Conservation (phyloP, 2,888 invertebrate species). For the Amorpha juglandis region DNA sequence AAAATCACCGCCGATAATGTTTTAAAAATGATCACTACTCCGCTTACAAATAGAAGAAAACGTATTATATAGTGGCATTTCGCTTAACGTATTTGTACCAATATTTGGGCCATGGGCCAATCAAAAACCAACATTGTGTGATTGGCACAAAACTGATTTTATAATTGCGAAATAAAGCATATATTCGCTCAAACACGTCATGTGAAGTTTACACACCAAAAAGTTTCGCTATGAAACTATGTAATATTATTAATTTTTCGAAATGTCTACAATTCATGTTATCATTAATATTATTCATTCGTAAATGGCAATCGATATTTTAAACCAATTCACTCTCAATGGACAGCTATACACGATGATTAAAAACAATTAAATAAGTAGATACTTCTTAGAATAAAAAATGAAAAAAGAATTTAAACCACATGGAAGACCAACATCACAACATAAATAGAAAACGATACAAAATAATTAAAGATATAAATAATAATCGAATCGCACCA, state of each 20-base stretch:
- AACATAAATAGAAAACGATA: conserved; percentile 80
- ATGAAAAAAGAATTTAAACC: conserved; percentile 54
- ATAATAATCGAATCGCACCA: conserved; percentile 69
- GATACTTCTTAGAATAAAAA: conserved; percentile 57
- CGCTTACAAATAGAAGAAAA: conserved; percentile 48
- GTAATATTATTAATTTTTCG: conserved; percentile 36
- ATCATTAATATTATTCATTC: conserved; percentile 43
- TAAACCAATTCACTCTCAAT: conserved; percentile 51
- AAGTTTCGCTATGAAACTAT: conserved; percentile 30
- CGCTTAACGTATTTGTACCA: too few species aligned
- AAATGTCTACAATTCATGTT: conserved; percentile 47
- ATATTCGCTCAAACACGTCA: too few species aligned
- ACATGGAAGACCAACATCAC: conserved; percentile 83
- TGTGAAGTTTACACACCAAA: too few species aligned
- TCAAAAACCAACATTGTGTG: too few species aligned
- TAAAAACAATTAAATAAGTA: conserved; percentile 70
- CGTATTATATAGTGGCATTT: neutral
- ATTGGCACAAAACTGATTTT: too few species aligned
- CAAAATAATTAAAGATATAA: conserved; percentile 61
- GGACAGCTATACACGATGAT: conserved; percentile 65
- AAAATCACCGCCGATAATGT: conserved; percentile 52
- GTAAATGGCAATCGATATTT: conserved; percentile 59
- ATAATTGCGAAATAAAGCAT: too few species aligned
- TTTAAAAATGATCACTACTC: conserved; percentile 52
- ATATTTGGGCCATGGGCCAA: too few species aligned